A percentile compares a stretch with the other conserved stretches of the same genome.
These are phyloP conservation scores for Centropus bengalensis DNA, from an alignment of 2,113 vertebrate genomes.

Conservation along the genomic window DNA sequence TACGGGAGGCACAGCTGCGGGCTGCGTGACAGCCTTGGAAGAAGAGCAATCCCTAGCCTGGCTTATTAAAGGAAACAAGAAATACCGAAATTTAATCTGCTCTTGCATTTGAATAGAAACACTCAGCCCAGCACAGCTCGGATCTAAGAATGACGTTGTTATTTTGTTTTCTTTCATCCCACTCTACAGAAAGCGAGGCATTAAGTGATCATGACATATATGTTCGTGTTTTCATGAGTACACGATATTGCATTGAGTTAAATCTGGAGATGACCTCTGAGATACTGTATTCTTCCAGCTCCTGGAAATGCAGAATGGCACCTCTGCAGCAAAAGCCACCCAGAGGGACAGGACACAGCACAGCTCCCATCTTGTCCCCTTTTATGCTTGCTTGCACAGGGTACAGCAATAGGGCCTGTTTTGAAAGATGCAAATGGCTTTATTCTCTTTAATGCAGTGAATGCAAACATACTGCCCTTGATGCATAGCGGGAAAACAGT, in stretches of 20 bases:
- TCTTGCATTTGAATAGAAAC: background rate
- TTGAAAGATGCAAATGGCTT: background rate
- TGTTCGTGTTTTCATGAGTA: background rate
- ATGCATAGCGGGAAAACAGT: rapidly evolving
- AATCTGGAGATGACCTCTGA: background rate
- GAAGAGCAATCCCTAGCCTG: background rate
- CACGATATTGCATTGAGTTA: background rate
- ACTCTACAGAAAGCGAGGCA: background rate
- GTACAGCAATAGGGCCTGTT: background rate
- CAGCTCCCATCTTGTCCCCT: background rate
- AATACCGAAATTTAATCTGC: background rate
- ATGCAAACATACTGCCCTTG: background rate
- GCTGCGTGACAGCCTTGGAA: background rate
- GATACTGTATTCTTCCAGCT: background rate
- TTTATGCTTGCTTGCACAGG: background rate
- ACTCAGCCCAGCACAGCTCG: background rate
- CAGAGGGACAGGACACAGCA: background rate
- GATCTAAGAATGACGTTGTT: background rate
- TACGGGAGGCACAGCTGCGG: background rate
- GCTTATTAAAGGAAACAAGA: background rate
- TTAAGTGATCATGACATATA: background rate
- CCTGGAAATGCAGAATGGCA: background rate
- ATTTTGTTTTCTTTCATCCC: background rate
- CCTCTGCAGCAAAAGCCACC: background rate
- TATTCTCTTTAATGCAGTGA: background rate